Evolutionary conservation across 2,888 invertebrate genomes (phyloP).

Genomic region (Drosophila hamatofila): DNA sequence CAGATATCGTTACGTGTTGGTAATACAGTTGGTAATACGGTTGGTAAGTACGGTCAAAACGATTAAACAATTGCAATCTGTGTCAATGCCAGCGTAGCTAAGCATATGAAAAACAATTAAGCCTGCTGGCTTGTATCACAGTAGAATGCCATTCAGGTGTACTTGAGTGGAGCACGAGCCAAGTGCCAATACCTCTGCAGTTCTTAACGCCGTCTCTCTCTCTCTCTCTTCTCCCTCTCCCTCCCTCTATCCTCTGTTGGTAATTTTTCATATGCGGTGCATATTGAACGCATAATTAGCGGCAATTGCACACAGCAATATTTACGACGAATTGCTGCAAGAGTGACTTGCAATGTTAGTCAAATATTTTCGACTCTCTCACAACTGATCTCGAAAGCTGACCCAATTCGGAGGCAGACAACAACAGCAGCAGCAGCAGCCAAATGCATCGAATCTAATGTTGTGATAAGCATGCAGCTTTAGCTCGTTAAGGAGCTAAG

Average conservation of each 20-base stretch:
- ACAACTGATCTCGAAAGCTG: slow-evolving; percentile 30
- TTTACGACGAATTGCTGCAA: slow-evolving; percentile 46
- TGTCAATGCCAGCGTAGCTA: slow-evolving; percentile 73
- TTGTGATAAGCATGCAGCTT: slow-evolving; percentile 49
- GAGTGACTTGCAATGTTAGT: slow-evolving; percentile 11
- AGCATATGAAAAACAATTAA: slow-evolving; percentile 68
- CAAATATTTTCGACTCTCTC: slow-evolving; percentile 11
- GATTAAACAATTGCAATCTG: slow-evolving; percentile 73
- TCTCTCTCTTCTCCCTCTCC: neutral
- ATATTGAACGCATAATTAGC: slow-evolving; percentile 49
- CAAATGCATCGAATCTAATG: slow-evolving; percentile 49
- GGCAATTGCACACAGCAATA: slow-evolving; percentile 33
- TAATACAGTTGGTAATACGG: slow-evolving; percentile 17
- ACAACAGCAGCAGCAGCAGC: slow-evolving; percentile 10
- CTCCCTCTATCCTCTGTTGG: slow-evolving; percentile 8
- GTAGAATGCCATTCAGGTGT: slow-evolving; percentile 63
- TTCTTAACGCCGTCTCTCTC: slow-evolving; percentile 31
- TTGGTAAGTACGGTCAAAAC: slow-evolving; percentile 58
- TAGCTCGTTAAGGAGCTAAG: slow-evolving; percentile 55
- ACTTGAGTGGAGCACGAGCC: slow-evolving; percentile 53
- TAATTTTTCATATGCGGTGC: slow-evolving; percentile 53
- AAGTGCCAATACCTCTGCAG: slow-evolving; percentile 14
- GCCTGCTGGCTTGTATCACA: slow-evolving; percentile 29
- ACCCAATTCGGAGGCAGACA: slow-evolving; percentile 43
- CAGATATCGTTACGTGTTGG: slow-evolving; percentile 16